These are phyloP conservation scores for Alentia gelatinosa DNA, from an alignment of 2,888 invertebrate species.

Conservation along the genomic window DNA sequence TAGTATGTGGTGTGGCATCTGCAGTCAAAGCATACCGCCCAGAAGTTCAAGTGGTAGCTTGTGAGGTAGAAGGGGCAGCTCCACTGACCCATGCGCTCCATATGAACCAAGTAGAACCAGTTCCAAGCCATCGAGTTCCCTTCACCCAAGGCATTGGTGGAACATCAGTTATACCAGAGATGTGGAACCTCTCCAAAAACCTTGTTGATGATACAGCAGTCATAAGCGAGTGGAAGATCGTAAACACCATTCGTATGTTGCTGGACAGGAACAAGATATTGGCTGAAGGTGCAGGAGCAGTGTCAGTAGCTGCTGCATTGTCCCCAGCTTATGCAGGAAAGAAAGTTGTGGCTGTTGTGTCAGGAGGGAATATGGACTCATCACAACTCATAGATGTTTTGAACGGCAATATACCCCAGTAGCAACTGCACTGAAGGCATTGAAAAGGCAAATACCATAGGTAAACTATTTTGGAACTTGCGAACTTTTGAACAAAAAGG, in stretches of 20 bases:
- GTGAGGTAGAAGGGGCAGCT: conserved; percentile 73
- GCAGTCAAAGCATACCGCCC: conserved; percentile 72
- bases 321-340: conserved; percentile 61
- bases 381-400: conserved; percentile 65
- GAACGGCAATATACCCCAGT: conserved; percentile 59
- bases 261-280: conserved; percentile 74
- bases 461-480: too few species aligned
- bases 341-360: conserved; percentile 76
- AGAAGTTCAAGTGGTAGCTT: conserved; percentile 71
- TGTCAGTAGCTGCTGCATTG: conserved; percentile 71
- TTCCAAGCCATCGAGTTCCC: conserved; percentile 68
- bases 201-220: conserved; percentile 72
- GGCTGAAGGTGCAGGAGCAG: conserved; percentile 78
- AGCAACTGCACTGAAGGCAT: too few species aligned
- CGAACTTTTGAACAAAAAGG: too few species aligned
- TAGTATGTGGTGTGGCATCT: conserved; percentile 74
- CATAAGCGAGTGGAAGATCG: conserved; percentile 71
- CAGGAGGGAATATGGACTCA: conserved; percentile 78
- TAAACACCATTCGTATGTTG: conserved; percentile 72
- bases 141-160: conserved; percentile 79
- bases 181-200: conserved; percentile 74
- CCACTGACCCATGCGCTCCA: conserved; percentile 71
- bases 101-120: conserved; percentile 67
- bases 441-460: too few species aligned
- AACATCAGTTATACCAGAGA: conserved; percentile 71